Base-by-base conservation (phyloP, 2,888 invertebrate species). In the Griposia aprilina region DNA sequence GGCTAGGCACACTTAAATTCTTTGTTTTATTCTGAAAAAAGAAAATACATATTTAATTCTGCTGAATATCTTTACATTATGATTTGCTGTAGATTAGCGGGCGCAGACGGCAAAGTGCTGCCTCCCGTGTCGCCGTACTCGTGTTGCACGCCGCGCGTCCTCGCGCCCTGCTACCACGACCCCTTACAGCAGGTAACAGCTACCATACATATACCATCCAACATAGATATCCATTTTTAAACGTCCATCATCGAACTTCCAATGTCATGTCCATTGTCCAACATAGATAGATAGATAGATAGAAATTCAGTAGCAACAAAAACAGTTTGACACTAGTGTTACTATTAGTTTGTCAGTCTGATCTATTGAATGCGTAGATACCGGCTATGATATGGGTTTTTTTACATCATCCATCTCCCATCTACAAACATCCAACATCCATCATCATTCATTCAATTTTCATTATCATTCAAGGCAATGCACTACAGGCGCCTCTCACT, bases 111-210 rank as follows among this genome's bases (percentile, higher is more conserved):
- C 13, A 96, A 94, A 85, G 93, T 97, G 70, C 90, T 96, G 74
- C 94, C 97, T 0, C 97, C 97, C 0, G 97, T 97, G 59, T 94
- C 97, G 0, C 97, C 97, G 0, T 97, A 97, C 94, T 97, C 97
- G 50, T 97, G 97, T 91, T 97, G 97, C 91, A 96, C 97, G 68
- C 94, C 97, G 7, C 93, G 96, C 52, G 97, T 97, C 83, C 95
- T 97, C 63, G 96, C 97, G 70, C 97, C 97, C 10, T 97, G 97
- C 93, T 97, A 97, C 87, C 97, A 97, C 91, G 97, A 97, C 90
- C 97, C 97, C 0, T 86, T 97, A 77, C 97, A 97, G 88, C 97
- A 96, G 94, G 96, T 95, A 69, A 57, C 57, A n/a, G 7, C 6
- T 17, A 36, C 2, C n/a, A 2, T 17, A 23, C 7, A 48, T 48